Evolutionary conservation across 1,140 invertebrate genomes (phyloP).

Genomic region (Drosophila yakuba): DNA sequence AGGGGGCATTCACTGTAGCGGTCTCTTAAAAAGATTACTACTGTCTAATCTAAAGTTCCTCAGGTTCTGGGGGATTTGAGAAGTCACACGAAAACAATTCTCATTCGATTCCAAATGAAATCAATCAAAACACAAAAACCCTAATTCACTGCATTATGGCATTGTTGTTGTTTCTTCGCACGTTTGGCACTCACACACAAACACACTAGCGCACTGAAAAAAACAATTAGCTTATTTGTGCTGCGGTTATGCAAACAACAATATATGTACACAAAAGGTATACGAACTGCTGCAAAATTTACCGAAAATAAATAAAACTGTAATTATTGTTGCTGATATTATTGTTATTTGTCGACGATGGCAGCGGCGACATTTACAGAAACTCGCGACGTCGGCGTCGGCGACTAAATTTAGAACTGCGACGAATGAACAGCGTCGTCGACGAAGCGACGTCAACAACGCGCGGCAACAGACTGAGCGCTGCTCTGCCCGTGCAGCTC

Average conservation of each 20-base stretch:
- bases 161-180: constrained; percentile 44
- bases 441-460: constrained; percentile 50
- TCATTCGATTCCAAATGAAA: constrained; percentile 47
- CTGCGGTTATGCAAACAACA: constrained; percentile 48
- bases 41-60: background rate
- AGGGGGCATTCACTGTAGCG: constrained; percentile 11
- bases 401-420: constrained; percentile 72
- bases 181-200: constrained; percentile 30
- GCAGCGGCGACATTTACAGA: constrained; percentile 60
- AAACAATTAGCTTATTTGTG: constrained; percentile 41
- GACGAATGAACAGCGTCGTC: constrained; percentile 21
- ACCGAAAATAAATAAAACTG: constrained; percentile 63
- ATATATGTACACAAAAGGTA: constrained; percentile 21
- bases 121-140: constrained; percentile 46
- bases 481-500: constrained; percentile 5
- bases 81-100: constrained; percentile 46
- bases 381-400: constrained; percentile 56
- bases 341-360: constrained; percentile 31
- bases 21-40: background rate
- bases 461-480: constrained; percentile 68
- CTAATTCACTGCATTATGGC: constrained; percentile 42
- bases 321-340: constrained; percentile 40
- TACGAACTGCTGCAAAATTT: constrained; percentile 48
- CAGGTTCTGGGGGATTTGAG: constrained; percentile 6
- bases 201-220: constrained; percentile 16